phyloP scores from a whole-genome alignment of 1,140 invertebrate genomes.

The Dreissena rostriformis region DNA sequence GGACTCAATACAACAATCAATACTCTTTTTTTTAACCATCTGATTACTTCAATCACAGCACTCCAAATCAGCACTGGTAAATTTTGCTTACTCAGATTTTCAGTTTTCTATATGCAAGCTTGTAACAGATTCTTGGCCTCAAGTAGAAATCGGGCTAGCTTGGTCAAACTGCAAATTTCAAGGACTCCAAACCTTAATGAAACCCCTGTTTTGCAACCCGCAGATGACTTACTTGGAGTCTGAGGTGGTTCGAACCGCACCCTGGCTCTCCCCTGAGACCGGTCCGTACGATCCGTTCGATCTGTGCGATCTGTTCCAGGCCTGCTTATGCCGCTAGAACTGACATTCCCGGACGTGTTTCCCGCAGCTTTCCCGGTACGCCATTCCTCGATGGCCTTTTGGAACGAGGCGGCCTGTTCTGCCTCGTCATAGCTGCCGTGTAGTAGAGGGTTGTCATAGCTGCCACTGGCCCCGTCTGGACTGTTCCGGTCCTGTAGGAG shows the following conservation, averaged over 20 bases:
- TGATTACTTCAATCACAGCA: not conserved
- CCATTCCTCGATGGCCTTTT: slow-evolving; percentile 79
- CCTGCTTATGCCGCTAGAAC: not conserved
- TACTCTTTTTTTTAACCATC: too few relatives aligned
- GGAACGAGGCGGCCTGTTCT: slow-evolving; percentile 79
- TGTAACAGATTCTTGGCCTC: too few relatives aligned
- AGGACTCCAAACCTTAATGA: too few relatives aligned
- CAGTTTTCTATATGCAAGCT: too few relatives aligned
- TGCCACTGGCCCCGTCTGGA: slow-evolving; percentile 70
- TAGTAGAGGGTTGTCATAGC: slow-evolving; percentile 60
- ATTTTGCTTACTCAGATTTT: not conserved
- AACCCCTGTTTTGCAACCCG: too few relatives aligned
- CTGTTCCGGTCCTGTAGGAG: slow-evolving; percentile 57
- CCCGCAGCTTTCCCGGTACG: slow-evolving; percentile 59
- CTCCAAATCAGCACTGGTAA: not conserved
- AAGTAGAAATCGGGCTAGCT: too few relatives aligned
- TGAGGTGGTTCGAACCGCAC: slow-evolving; percentile 55
- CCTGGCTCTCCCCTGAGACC: slow-evolving; percentile 29
- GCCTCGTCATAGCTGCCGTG: slow-evolving; percentile 77
- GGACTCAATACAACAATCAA: too few relatives aligned
- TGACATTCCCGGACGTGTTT: not conserved
- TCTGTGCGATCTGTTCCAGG: slow-evolving; percentile 31
- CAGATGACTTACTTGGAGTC: slow-evolving; percentile 56
- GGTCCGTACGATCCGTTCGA: slow-evolving; percentile 9
- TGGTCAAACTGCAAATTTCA: too few relatives aligned